phyloP scores from a whole-genome alignment of 64 coral and sea anemone genomes.

The Stylophora pistillata region DNA sequence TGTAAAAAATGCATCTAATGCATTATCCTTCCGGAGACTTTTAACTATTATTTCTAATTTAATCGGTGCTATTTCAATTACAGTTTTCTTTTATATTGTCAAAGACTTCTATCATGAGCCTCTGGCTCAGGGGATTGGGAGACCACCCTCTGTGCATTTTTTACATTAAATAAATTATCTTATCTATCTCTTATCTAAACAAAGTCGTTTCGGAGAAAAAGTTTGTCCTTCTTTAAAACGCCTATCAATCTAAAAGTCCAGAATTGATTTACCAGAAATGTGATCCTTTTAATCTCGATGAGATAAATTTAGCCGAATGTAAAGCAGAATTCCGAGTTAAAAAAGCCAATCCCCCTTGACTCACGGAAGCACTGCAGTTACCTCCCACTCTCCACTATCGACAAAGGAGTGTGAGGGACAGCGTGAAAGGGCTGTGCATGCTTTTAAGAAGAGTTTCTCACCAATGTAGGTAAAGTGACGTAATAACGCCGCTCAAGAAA shows the following conservation, averaged over 20 bases:
- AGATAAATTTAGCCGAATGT: slow-evolving; percentile 14
- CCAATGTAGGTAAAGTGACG: slow-evolving; percentile 38
- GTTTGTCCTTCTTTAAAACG: slow-evolving; percentile 55
- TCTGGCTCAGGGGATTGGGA: too few species aligned
- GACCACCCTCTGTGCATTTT: too few species aligned
- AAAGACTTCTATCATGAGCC: too few species aligned
- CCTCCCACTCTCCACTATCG: slow-evolving; percentile 35
- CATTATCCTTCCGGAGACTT: too few species aligned
- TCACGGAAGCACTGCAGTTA: slow-evolving; percentile 35
- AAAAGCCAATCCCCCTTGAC: slow-evolving; percentile 25
- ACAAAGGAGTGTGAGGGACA: slow-evolving; percentile 11
- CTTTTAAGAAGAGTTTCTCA: slow-evolving; percentile 33
- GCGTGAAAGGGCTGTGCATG: slow-evolving; percentile 32
- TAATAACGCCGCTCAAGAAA: too few species aligned
- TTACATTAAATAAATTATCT: too few species aligned
- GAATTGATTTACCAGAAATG: slow-evolving; percentile 39
- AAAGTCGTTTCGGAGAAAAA: slow-evolving; percentile 26
- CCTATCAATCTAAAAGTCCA: slow-evolving; percentile 38
- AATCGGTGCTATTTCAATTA: too few species aligned
- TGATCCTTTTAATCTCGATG: slow-evolving; percentile 32
- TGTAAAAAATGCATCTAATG: too few species aligned
- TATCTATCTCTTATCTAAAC: too few species aligned
- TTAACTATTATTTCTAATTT: too few species aligned
- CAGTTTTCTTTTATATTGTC: too few species aligned
- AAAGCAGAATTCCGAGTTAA: slow-evolving; percentile 21